Conservation (phyloP, 2,888 invertebrate genomes). For the Sylvicola cinctus region DNA sequence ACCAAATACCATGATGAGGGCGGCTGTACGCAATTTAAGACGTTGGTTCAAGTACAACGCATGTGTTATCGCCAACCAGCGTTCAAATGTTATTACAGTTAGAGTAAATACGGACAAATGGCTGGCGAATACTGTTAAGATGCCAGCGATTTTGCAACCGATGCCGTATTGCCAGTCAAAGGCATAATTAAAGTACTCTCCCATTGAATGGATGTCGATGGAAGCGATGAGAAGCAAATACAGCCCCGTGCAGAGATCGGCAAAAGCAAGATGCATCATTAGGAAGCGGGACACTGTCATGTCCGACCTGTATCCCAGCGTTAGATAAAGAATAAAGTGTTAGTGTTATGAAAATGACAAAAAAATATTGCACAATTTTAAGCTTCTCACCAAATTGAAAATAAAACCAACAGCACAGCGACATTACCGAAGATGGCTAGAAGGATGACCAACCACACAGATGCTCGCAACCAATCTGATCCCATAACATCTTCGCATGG, state of each 20-base stretch:
- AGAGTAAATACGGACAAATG: constrained; percentile 75
- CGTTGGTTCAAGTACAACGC: constrained; percentile 66
- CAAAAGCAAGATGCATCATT: constrained; percentile 68
- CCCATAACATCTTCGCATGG: constrained; percentile 86
- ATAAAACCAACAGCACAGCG: constrained; percentile 57
- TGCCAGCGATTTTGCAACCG: constrained; percentile 73
- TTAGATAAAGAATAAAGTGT: neutral
- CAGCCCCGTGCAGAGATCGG: constrained; percentile 72
- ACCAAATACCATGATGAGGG: constrained; percentile 53
- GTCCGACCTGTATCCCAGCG: constrained; percentile 22
- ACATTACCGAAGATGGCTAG: constrained; percentile 67
- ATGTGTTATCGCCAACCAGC: constrained; percentile 67
- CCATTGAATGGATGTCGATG: constrained; percentile 65
- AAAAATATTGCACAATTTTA: constrained; percentile 4
- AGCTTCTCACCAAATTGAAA: constrained; percentile 29
- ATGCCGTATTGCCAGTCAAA: constrained; percentile 73
- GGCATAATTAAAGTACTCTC: constrained; percentile 75
- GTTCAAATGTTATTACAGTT: constrained; percentile 66
- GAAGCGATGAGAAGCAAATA: constrained; percentile 68
- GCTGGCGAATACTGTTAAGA: constrained; percentile 69
- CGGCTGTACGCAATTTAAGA: constrained; percentile 49
- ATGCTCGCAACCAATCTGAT: constrained; percentile 49
- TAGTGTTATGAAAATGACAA: constrained; percentile 3
- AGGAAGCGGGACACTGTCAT: constrained; percentile 45
- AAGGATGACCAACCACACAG: constrained; percentile 72